phyloP scores from a whole-genome alignment of 2,113 vertebrate species.

The Sapajus apella region DNA sequence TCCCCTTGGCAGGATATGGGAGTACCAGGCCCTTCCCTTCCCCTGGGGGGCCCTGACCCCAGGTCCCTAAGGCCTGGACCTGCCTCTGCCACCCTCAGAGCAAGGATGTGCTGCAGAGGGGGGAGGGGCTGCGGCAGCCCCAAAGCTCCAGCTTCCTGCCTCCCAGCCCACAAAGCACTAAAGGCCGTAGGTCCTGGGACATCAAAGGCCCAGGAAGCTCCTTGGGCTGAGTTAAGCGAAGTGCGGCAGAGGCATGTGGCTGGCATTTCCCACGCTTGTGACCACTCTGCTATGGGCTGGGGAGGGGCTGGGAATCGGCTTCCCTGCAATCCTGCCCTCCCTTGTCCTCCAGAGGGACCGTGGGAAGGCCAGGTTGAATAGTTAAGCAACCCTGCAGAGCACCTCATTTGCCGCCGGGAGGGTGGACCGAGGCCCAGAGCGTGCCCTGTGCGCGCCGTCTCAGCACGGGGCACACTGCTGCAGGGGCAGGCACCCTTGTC shows the following conservation, averaged over 20 bases:
- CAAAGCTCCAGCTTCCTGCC: slow-evolving; percentile 28
- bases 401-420: too few relatives aligned
- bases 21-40: too few relatives aligned
- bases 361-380: too few relatives aligned
- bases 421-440: too few relatives aligned
- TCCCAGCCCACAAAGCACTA: slow-evolving; percentile 23
- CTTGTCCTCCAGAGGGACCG: too few relatives aligned
- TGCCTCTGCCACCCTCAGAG: neutral
- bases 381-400: too few relatives aligned
- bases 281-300: neutral
- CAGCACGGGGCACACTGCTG: too few relatives aligned
- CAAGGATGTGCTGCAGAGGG: neutral
- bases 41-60: neutral
- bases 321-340: too few relatives aligned
- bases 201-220: slow-evolving; percentile 63
- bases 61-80: neutral
- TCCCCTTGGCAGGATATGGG: too few relatives aligned
- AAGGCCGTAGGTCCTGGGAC: slow-evolving; percentile 40
- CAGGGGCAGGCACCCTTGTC: too few relatives aligned
- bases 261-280: slow-evolving; percentile 40
- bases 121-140: neutral
- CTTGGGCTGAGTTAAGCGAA: slow-evolving; percentile 40
- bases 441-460: too few relatives aligned
- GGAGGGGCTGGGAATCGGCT: too few relatives aligned
- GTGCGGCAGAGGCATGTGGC: slow-evolving; percentile 43